Percentiles rank a stretch among this genome's conserved stretches.
Conservation (phyloP, 2,888 invertebrate genomes). For the Homarus gammarus region DNA sequence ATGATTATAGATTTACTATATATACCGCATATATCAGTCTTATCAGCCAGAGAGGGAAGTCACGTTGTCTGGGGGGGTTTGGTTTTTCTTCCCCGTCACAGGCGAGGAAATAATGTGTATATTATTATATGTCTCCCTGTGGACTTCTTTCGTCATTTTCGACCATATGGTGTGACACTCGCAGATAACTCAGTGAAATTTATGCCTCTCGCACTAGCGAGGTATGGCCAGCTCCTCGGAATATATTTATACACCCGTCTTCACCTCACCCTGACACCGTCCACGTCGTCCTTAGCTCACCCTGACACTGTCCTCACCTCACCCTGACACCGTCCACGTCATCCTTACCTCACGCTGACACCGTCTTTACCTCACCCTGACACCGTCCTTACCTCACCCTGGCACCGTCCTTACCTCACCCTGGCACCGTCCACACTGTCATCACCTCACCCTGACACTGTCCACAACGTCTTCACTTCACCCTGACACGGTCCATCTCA, state of each 20-base stretch:
- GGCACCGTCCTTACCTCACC: too few relatives aligned
- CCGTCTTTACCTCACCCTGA: too few relatives aligned
- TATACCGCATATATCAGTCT: too few relatives aligned
- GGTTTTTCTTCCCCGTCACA: too few relatives aligned
- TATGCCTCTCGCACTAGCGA: neutral
- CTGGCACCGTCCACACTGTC: too few relatives aligned
- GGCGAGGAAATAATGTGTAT: constrained; percentile 19
- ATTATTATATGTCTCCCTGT: constrained; percentile 8
- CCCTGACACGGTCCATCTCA: too few relatives aligned
- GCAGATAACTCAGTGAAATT: constrained; percentile 7
- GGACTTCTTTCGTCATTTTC: constrained; percentile 17
- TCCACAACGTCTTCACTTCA: too few relatives aligned
- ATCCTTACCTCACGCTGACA: too few relatives aligned
- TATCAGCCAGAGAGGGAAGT: neutral
- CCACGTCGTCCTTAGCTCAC: constrained; percentile 3
- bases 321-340: constrained; percentile 17
- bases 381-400: too few relatives aligned
- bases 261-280: too few relatives aligned
- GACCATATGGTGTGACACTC: constrained; percentile 39
- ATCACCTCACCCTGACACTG: too few relatives aligned
- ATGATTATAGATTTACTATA: too few relatives aligned
- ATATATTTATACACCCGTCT: constrained; percentile 6
- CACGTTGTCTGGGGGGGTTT: neutral
- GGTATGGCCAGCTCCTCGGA: constrained; percentile 9
- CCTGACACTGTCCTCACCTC: constrained; percentile 9